A percentile compares a stretch with the other conserved stretches of the same genome.
phyloP scores from a whole-genome alignment of 2,113 vertebrate genomes.

The zebrafish (Danio rerio) region DNA sequence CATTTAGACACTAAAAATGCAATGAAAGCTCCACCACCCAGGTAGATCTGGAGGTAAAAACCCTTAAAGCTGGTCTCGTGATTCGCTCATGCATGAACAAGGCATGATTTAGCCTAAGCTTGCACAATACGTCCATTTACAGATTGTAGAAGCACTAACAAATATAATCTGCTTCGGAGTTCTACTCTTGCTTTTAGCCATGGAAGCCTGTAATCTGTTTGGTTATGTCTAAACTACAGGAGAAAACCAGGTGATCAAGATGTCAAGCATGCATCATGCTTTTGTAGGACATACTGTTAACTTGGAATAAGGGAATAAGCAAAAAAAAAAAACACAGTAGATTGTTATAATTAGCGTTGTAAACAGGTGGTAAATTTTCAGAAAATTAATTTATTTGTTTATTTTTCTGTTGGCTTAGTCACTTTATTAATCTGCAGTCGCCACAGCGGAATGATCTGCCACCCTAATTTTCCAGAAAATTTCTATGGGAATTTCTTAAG shows the following conservation, averaged over 20 bases:
- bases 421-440: no score
- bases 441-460: no score
- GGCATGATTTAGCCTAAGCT: not conserved
- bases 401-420: no score
- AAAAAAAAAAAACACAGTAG: no score
- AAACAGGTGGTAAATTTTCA: no score
- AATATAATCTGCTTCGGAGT: constrained; percentile 4
- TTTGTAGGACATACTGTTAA: not conserved
- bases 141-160: not conserved
- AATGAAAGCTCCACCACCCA: constrained; percentile 1
- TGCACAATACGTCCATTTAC: constrained; percentile 22
- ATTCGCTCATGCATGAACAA: constrained; percentile 17
- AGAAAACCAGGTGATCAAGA: not conserved
- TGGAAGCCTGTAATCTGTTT: not conserved
- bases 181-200: constrained; percentile 5
- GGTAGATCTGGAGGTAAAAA: not conserved
- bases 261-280: not conserved
- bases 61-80: constrained; percentile 43
- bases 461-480: no score
- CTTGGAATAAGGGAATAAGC: no score
- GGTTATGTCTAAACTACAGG: not conserved
- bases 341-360: no score
- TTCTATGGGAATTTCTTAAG: no score
- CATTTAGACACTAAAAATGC: not conserved
- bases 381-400: no score